phyloP scores from a whole-genome alignment of 2,113 vertebrate genomes.

The Pelobates fuscus region DNA sequence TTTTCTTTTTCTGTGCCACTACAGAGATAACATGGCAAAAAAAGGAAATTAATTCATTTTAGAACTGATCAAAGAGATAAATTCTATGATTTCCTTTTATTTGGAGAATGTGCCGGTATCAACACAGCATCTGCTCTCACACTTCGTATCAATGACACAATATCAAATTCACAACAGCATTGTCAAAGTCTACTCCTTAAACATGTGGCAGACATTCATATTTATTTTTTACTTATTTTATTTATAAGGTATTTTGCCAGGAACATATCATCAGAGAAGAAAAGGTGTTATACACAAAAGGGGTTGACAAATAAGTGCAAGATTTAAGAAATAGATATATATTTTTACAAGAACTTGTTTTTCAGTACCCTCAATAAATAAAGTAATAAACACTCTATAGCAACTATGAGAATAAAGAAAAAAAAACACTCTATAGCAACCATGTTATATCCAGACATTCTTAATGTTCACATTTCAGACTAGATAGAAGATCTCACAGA shows the following conservation, averaged over 20 bases:
- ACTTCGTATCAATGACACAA: not conserved
- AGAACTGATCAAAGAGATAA: constrained; percentile 45
- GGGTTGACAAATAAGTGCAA: too few relatives aligned
- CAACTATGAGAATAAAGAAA: too few relatives aligned
- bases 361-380: too few relatives aligned
- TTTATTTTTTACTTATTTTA: too few relatives aligned
- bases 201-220: not conserved
- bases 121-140: constrained; percentile 12
- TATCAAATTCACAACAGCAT: not conserved
- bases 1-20: constrained; percentile 38
- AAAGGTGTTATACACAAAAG: not conserved
- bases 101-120: constrained; percentile 23
- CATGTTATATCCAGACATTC: too few relatives aligned
- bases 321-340: too few relatives aligned
- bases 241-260: too few relatives aligned
- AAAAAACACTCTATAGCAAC: too few relatives aligned
- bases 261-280: not conserved
- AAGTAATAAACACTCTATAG: too few relatives aligned
- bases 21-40: constrained; percentile 41
- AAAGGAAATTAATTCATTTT: constrained; percentile 49
- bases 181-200: not conserved
- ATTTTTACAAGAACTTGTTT: too few relatives aligned
- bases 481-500: too few relatives aligned
- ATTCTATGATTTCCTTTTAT: constrained; percentile 33
- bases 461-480: too few relatives aligned